Conservation (phyloP, 1,140 invertebrate species). For the Hyles vespertilio region DNA sequence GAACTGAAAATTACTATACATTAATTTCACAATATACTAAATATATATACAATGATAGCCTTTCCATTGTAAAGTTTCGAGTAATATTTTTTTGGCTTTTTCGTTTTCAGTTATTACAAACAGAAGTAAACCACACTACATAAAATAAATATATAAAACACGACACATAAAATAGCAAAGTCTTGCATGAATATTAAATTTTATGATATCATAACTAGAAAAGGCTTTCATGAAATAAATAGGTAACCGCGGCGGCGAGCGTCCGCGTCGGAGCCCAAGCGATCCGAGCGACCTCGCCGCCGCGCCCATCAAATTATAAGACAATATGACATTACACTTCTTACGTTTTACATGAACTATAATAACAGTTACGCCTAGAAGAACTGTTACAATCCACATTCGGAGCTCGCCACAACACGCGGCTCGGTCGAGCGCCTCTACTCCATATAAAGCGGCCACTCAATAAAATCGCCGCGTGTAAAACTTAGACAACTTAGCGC, state of each 20-base stretch:
- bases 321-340: constrained; percentile 73
- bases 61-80: constrained; percentile 47
- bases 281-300: constrained; percentile 10
- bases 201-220: constrained; percentile 58
- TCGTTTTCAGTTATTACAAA: constrained; percentile 69
- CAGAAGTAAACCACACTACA: constrained; percentile 70
- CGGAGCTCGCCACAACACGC: constrained; percentile 23
- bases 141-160: constrained; percentile 68
- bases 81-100: constrained; percentile 58
- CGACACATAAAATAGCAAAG: constrained; percentile 62
- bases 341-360: constrained; percentile 73
- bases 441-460: constrained; percentile 60
- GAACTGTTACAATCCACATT: constrained; percentile 64
- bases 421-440: constrained; percentile 24
- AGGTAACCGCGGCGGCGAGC: constrained; percentile 31
- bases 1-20: constrained; percentile 57
- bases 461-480: constrained; percentile 70
- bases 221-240: constrained; percentile 62
- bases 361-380: constrained; percentile 70
- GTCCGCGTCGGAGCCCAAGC: constrained; percentile 14
- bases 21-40: constrained; percentile 64
- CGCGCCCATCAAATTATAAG: constrained; percentile 41
- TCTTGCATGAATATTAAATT: constrained; percentile 42
- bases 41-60: constrained; percentile 63
- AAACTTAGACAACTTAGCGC: constrained; percentile 11